These are phyloP conservation scores for Volucella bombylans DNA, from an alignment of 2,888 invertebrate genomes.

Conservation along the genomic window DNA sequence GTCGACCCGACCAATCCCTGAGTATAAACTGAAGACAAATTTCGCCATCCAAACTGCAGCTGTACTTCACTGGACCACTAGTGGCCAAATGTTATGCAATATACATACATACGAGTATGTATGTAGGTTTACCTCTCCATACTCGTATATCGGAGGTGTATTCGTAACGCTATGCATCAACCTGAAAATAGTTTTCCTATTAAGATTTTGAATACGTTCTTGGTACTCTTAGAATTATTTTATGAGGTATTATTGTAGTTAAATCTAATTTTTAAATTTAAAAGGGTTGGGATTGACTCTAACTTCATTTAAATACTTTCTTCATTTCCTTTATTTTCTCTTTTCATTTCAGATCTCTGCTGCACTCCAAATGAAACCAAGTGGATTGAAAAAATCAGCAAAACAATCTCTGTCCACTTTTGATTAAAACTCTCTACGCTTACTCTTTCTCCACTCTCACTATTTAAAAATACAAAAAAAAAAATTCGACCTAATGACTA, in stretches of 20 bases:
- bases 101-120: not conserved
- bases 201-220: not conserved
- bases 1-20: constrained; percentile 31
- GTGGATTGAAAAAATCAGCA: constrained; percentile 9
- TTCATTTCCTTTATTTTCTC: constrained; percentile 5
- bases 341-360: constrained; percentile 59
- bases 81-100: constrained; percentile 67
- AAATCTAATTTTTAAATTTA: not conserved
- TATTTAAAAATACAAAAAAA: constrained; percentile 52
- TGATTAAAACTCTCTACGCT: not conserved
- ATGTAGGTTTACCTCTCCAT: not conserved
- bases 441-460: constrained; percentile 48
- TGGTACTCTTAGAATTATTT: no score
- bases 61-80: constrained; percentile 65
- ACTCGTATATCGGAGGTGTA: not conserved
- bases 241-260: no score
- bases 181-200: not conserved
- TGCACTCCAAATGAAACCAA: constrained; percentile 45
- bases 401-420: constrained; percentile 13
- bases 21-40: constrained; percentile 46
- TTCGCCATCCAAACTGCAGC: constrained; percentile 44
- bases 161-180: not conserved
- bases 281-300: no score
- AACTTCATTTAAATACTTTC: not conserved
- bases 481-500: constrained; percentile 86